phyloP scores from a whole-genome alignment of 2,113 vertebrate genomes.

The Pterocles gutturalis region DNA sequence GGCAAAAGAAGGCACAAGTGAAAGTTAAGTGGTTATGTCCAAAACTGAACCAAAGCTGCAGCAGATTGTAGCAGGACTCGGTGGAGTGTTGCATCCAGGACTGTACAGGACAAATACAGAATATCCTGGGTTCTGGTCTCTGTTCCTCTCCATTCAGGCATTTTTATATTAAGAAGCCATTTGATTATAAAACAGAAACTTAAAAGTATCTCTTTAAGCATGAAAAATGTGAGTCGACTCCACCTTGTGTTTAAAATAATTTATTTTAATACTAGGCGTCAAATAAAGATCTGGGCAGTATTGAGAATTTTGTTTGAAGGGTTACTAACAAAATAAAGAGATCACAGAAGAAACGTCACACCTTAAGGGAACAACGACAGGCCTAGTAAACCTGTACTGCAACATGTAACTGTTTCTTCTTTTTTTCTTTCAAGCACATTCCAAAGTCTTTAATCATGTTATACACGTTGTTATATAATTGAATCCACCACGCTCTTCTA shows the following conservation, averaged over 20 bases:
- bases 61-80: background rate
- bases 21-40: background rate
- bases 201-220: background rate
- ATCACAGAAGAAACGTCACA: background rate
- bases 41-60: background rate
- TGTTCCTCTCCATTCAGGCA: background rate
- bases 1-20: background rate
- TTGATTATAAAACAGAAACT: background rate
- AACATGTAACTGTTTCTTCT: background rate
- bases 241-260: background rate
- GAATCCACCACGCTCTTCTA: background rate
- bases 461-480: background rate
- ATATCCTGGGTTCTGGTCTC: background rate
- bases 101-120: background rate
- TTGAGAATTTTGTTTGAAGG: background rate
- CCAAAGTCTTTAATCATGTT: background rate
- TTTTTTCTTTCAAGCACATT: background rate
- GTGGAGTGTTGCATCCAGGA: background rate
- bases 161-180: background rate
- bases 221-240: background rate
- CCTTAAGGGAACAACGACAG: background rate
- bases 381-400: constrained; percentile 3
- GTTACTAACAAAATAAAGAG: background rate
- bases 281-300: background rate
- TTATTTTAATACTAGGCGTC: background rate